These are phyloP conservation scores for Scaptomyza montana DNA, from an alignment of 1,140 invertebrate genomes.

Conservation along the genomic window DNA sequence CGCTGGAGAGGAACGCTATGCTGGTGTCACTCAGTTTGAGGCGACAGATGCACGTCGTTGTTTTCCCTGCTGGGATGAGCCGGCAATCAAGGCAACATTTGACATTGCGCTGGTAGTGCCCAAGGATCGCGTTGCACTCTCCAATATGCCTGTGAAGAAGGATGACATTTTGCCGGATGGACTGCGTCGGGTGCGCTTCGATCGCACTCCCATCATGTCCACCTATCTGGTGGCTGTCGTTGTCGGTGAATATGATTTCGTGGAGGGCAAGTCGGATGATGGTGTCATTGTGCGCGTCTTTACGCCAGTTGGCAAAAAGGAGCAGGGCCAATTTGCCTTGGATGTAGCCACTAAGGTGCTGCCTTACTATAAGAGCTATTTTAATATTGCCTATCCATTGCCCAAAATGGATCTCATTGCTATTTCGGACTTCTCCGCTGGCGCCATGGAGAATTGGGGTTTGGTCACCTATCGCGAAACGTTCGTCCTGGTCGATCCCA, in stretches of 20 bases:
- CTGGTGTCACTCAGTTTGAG: conserved; percentile 95
- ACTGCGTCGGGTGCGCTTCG: conserved; percentile 89
- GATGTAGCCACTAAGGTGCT: conserved; percentile 93
- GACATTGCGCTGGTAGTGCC: conserved; percentile 94
- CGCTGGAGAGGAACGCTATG: conserved; percentile 91
- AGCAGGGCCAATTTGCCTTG: conserved; percentile 96
- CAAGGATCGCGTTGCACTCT: conserved; percentile 91
- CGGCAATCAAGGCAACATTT: conserved; percentile 97
- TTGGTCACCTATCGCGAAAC: conserved; percentile 89
- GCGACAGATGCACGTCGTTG: conserved; percentile 96
- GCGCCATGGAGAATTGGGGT: conserved; percentile 99
- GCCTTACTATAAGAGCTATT: conserved; percentile 97
- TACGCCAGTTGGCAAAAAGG: conserved; percentile 95
- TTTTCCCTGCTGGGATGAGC: conserved; percentile 99
- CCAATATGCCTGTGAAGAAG: conserved; percentile 95
- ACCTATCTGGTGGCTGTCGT: conserved; percentile 97
- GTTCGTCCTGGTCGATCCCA: conserved; percentile 91
- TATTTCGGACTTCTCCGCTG: conserved; percentile 95
- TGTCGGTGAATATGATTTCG: conserved; percentile 97
- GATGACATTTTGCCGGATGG: conserved; percentile 85
- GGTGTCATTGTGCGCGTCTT: conserved; percentile 95
- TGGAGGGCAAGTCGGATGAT: conserved; percentile 92
- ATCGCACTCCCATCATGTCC: conserved; percentile 96
- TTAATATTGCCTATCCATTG: conserved; percentile 96
- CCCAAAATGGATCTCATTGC: conserved; percentile 98